Evolutionary conservation across 2,888 invertebrate genomes (phyloP).

Genomic region (Odontothrips loti): DNA sequence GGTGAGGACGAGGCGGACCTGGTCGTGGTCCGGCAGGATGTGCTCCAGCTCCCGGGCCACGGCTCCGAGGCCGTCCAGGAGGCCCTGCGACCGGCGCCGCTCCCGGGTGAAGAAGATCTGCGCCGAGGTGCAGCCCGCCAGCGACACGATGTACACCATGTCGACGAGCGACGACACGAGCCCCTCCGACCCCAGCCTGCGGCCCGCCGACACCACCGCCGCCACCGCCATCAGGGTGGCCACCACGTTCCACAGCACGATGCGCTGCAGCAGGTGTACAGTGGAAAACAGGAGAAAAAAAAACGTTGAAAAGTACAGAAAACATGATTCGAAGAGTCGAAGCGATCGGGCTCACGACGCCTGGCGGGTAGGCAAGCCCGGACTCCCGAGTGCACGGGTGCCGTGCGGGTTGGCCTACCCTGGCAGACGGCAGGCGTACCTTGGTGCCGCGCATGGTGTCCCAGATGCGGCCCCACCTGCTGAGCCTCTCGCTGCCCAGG

Average conservation of each 20-base stretch:
- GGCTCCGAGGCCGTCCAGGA: background rate
- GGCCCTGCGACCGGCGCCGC: background rate
- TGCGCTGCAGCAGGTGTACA: too few relatives aligned
- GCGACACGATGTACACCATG: background rate
- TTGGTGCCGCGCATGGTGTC: background rate
- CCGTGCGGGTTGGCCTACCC: background rate
- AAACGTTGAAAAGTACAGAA: too few relatives aligned
- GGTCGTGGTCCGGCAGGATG: background rate
- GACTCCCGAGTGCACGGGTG: background rate
- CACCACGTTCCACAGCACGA: background rate
- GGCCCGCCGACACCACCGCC: background rate
- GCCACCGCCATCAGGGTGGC: background rate
- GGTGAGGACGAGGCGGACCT: background rate
- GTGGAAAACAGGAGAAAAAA: too few relatives aligned
- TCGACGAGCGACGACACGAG: background rate
- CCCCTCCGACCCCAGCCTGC: background rate
- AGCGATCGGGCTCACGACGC: background rate
- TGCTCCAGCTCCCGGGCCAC: background rate
- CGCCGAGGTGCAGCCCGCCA: background rate
- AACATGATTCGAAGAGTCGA: too few relatives aligned
- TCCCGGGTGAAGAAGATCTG: background rate
- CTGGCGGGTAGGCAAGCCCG: background rate
- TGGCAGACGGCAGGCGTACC: background rate
- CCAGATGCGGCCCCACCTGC: background rate
- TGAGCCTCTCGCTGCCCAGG: background rate